Conservation (phyloP, 2,888 invertebrate genomes). For the Eupeodes latifasciatus region DNA sequence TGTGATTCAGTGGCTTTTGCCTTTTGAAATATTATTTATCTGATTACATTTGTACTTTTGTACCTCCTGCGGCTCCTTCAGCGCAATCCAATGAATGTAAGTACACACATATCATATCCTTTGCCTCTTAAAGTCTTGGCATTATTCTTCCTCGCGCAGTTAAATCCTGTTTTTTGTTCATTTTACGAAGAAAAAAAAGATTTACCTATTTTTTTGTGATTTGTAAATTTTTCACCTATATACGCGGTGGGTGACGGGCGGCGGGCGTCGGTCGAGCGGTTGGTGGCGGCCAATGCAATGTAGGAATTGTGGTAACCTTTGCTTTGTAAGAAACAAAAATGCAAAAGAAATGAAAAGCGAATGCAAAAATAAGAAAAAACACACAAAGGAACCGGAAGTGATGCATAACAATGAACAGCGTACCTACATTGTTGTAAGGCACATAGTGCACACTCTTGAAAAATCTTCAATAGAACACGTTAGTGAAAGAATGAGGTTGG, state of each 20-base stretch:
- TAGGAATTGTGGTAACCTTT: conserved; percentile 1
- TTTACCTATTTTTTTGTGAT: conserved; percentile 21
- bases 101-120: neutral
- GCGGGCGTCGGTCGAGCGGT: no score
- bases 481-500: conserved; percentile 53
- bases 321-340: conserved; percentile 16
- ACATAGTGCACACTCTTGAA: conserved; percentile 51
- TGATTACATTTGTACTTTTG: conserved; percentile 65
- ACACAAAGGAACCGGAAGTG: conserved; percentile 63
- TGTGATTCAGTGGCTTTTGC: conserved; percentile 17
- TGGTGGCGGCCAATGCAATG: neutral
- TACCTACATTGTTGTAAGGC: conserved; percentile 18
- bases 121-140: neutral
- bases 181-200: conserved; percentile 6
- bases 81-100: no score
- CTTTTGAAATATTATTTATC: conserved; percentile 70
- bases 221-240: conserved; percentile 56
- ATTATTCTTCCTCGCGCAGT: conserved; percentile 21
- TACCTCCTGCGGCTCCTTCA: neutral
- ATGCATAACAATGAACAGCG: conserved; percentile 63
- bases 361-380: neutral
- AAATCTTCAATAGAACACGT: conserved; percentile 61
- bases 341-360: neutral
- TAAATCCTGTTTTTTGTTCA: conserved; percentile 40
- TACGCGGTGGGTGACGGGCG: neutral